phyloP scores from a whole-genome alignment of 2,113 vertebrate genomes.

The Cariama cristata region DNA sequence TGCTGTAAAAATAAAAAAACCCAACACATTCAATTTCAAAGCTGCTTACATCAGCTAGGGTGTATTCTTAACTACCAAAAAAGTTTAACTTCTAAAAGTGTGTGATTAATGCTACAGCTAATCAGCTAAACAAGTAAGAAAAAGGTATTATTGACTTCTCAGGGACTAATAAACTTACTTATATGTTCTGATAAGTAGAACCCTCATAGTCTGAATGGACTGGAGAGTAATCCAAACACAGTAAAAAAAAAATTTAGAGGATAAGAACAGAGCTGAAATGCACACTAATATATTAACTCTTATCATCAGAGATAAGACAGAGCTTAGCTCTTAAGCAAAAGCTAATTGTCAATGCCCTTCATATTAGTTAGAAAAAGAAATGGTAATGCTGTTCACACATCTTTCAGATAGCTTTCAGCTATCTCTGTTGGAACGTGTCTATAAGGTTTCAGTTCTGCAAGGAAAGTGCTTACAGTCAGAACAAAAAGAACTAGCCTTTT shows the following conservation, averaged over 20 bases:
- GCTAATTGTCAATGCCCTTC: background rate
- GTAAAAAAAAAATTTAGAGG: background rate
- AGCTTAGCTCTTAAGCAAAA: slow-evolving; percentile 11
- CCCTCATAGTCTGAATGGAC: background rate
- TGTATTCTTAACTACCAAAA: background rate
- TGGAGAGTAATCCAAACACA: background rate
- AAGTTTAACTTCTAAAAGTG: background rate
- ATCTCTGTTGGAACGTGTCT: background rate
- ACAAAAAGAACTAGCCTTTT: background rate
- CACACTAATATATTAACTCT: background rate
- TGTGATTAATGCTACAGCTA: background rate
- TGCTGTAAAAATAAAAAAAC: background rate
- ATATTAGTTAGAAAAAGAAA: background rate
- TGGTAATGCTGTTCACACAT: background rate
- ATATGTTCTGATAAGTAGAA: background rate
- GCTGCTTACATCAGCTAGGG: background rate
- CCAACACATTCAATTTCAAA: background rate
- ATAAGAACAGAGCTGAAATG: background rate
- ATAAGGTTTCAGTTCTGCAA: background rate
- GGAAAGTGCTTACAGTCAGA: background rate
- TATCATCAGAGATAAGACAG: background rate
- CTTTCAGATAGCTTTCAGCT: background rate
- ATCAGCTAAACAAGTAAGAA: background rate
- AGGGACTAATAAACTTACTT: background rate
- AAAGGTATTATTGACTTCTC: background rate